Percentiles rank a stretch among this genome's conserved stretches.
Evolutionary conservation across 2,113 vertebrate genomes (phyloP).

Genomic region (Thymallus thymallus): DNA sequence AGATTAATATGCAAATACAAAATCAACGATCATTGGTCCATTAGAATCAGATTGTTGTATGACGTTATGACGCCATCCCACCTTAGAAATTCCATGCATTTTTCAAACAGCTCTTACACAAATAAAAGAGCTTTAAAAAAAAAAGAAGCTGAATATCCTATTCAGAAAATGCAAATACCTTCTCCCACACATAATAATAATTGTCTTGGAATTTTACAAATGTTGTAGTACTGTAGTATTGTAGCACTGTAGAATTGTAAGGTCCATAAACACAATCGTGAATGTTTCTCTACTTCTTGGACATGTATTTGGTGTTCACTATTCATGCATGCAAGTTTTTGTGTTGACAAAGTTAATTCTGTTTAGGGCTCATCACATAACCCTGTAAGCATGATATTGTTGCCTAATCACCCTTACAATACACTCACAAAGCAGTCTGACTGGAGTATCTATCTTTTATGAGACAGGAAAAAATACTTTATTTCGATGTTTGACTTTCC

Average conservation of each 20-base stretch:
- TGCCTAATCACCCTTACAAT: constrained; percentile 21
- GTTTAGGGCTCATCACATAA: constrained; percentile 2
- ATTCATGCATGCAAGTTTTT: constrained; percentile 5
- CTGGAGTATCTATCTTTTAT: constrained; percentile 13
- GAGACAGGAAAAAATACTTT: constrained; percentile 16
- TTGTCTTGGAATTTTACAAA: too few relatives aligned
- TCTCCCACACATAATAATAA: not conserved
- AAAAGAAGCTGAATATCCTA: not conserved
- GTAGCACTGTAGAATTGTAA: too few relatives aligned
- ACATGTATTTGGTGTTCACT: not conserved
- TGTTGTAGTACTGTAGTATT: too few relatives aligned
- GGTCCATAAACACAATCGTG: too few relatives aligned
- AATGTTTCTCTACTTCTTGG: too few relatives aligned
- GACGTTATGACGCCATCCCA: too few relatives aligned
- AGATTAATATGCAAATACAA: too few relatives aligned
- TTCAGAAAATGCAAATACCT: not conserved
- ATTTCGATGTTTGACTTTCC: constrained; percentile 49
- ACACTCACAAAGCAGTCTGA: constrained; percentile 9
- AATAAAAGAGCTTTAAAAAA: too few relatives aligned
- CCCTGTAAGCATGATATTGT: constrained; percentile 14
- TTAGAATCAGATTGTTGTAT: too few relatives aligned
- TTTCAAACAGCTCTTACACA: too few relatives aligned
- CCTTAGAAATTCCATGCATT: too few relatives aligned
- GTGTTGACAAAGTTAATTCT: not conserved
- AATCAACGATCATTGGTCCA: too few relatives aligned